Conservation (phyloP, 2,797 vertebrate species). For the Halcyon leucocephala region DNA sequence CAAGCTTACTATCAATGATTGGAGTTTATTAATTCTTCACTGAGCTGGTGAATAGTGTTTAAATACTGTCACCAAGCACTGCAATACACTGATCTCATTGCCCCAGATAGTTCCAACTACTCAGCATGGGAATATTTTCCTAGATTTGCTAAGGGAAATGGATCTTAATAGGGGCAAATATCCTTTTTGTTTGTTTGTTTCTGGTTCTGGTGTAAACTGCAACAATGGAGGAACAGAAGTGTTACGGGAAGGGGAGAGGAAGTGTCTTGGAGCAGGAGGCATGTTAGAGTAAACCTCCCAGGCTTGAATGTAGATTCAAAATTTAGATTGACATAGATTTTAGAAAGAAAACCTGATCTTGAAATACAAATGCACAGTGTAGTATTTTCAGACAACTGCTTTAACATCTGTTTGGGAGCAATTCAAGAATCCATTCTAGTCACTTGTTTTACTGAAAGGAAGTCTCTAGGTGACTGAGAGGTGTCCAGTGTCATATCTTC, state of each 20-base stretch:
- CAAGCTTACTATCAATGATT: background rate
- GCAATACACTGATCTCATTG: background rate
- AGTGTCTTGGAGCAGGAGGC: rapidly evolving
- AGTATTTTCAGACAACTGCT: background rate
- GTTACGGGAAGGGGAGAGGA: rapidly evolving
- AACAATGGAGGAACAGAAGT: background rate
- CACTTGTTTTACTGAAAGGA: background rate
- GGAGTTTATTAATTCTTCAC: background rate
- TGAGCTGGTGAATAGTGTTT: background rate
- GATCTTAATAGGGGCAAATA: background rate
- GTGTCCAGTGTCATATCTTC: background rate
- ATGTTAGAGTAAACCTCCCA: background rate
- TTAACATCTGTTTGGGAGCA: background rate
- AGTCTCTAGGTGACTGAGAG: background rate
- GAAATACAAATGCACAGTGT: background rate
- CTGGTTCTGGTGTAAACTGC: background rate
- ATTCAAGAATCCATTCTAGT: background rate
- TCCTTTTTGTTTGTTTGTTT: background rate
- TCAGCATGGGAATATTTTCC: background rate
- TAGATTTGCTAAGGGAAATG: background rate
- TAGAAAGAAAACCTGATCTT: background rate
- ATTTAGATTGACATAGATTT: background rate
- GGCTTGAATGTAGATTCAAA: background rate
- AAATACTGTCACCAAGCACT: background rate
- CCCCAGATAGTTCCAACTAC: background rate